Conservation (phyloP, 2,797 vertebrate species). For the Micromesistius poutassou region DNA sequence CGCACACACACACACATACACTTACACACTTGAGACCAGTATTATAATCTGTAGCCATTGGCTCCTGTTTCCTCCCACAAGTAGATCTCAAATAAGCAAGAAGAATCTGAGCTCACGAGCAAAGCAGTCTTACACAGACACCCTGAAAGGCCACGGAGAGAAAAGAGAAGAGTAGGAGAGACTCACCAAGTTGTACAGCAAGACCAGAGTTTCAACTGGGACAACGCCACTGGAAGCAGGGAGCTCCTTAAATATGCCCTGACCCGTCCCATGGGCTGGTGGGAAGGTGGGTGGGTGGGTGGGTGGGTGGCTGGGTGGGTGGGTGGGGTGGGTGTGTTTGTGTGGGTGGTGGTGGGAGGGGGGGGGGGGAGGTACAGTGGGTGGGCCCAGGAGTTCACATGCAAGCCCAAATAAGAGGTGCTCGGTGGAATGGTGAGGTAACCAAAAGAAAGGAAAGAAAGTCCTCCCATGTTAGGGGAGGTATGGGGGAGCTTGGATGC, state of each 20-base stretch:
- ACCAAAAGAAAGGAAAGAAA: constrained; percentile 5
- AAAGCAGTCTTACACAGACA: not conserved
- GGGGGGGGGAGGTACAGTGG: constrained; percentile 39
- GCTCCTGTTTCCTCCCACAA: not conserved
- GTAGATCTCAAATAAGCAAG: not conserved
- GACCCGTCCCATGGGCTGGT: not conserved
- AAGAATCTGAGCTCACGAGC: not conserved
- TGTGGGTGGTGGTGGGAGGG: not conserved
- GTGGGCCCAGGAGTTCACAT: constrained; percentile 64
- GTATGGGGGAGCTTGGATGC: constrained; percentile 60
- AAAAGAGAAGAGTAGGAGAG: constrained; percentile 21
- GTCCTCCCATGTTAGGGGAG: constrained; percentile 9
- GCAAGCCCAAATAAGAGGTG: constrained; percentile 80
- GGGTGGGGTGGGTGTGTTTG: not conserved
- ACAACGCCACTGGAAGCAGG: constrained; percentile 56
- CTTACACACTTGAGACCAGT: not conserved
- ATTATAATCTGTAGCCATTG: not conserved
- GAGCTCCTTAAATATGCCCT: constrained; percentile 73
- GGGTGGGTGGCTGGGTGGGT: not conserved
- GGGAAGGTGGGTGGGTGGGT: not conserved
- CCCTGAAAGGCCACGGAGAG: constrained; percentile 14
- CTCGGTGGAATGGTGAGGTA: constrained; percentile 59
- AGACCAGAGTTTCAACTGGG: constrained; percentile 76
- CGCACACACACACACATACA: too few species aligned
- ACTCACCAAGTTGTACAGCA: constrained; percentile 76